These are phyloP conservation scores for Hyperoplus immaculatus DNA, from an alignment of 2,797 vertebrate species.

Conservation along the genomic window DNA sequence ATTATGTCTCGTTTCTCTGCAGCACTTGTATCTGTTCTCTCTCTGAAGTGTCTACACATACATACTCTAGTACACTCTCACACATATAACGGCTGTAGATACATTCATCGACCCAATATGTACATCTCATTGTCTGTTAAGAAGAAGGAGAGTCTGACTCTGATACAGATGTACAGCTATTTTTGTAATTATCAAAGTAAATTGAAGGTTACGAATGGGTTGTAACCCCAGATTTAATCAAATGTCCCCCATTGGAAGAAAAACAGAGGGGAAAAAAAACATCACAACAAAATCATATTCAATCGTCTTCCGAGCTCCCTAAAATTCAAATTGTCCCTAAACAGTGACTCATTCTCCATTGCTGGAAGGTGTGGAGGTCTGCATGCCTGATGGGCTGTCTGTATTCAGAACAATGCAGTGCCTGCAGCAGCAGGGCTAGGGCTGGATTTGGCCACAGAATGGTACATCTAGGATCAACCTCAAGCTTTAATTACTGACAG, in stretches of 20 bases:
- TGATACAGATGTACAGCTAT: not conserved
- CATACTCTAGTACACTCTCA: not conserved
- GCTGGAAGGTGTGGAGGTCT: constrained; percentile 36
- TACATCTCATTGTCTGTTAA: not conserved
- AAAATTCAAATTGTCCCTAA: constrained; percentile 51
- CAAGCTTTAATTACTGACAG: constrained; percentile 8
- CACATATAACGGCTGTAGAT: not conserved
- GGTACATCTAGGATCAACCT: constrained; percentile 26
- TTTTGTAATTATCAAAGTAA: not conserved
- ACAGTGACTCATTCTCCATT: constrained; percentile 57
- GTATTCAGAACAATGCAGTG: constrained; percentile 54
- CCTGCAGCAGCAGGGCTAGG: constrained; percentile 29
- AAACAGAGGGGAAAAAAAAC: constrained; percentile 12
- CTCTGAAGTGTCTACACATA: not conserved
- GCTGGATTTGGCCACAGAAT: constrained; percentile 27
- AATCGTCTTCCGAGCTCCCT: constrained; percentile 33
- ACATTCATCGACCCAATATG: not conserved
- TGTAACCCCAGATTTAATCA: too few relatives aligned
- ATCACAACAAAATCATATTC: constrained; percentile 29
- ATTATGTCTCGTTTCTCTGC: not conserved
- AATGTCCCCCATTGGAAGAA: too few relatives aligned
- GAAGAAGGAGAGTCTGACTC: not conserved
- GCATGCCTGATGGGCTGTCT: constrained; percentile 25
- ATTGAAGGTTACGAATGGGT: not conserved
- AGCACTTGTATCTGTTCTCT: not conserved